Evolutionary conservation across 2,888 invertebrate genomes (phyloP).

Genomic region (Trypoxylon attenuatum): DNA sequence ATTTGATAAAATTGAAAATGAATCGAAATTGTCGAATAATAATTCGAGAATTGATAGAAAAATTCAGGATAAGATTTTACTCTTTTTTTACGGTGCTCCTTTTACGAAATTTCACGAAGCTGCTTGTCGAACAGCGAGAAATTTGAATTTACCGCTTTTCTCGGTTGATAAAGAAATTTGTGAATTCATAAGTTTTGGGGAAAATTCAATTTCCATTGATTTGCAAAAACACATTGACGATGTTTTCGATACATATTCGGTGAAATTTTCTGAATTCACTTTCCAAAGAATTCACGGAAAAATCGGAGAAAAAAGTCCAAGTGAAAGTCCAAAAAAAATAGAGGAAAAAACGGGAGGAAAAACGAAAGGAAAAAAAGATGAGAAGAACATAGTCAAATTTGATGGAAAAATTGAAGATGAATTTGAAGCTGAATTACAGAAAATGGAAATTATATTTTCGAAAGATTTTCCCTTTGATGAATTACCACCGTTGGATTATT

Average conservation of each 20-base stretch:
- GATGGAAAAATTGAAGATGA: background rate
- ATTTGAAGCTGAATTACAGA: no score
- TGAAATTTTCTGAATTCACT: background rate
- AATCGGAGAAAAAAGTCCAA: background rate
- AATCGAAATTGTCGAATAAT: constrained; percentile 1
- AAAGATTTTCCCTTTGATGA: no score
- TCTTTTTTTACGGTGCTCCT: constrained; percentile 76
- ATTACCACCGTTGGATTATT: no score
- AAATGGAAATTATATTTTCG: no score
- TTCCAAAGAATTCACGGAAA: background rate
- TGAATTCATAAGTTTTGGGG: constrained; percentile 52
- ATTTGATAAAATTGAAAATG: constrained; percentile 42
- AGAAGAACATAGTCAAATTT: constrained; percentile 1
- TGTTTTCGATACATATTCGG: no score
- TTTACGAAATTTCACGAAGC: constrained; percentile 76
- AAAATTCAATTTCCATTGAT: constrained; percentile 41
- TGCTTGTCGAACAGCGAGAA: constrained; percentile 74
- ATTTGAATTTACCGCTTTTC: constrained; percentile 55
- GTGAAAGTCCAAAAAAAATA: constrained; percentile 6
- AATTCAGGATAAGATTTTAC: constrained; percentile 67
- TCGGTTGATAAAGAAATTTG: constrained; percentile 55
- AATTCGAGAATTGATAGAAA: no score
- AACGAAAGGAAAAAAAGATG: constrained; percentile 19
- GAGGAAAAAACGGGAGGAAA: constrained; percentile 17
- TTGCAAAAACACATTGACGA: constrained; percentile 56